Base-by-base conservation (phyloP, 2,113 vertebrate genomes). In the Anseranas semipalmata region DNA sequence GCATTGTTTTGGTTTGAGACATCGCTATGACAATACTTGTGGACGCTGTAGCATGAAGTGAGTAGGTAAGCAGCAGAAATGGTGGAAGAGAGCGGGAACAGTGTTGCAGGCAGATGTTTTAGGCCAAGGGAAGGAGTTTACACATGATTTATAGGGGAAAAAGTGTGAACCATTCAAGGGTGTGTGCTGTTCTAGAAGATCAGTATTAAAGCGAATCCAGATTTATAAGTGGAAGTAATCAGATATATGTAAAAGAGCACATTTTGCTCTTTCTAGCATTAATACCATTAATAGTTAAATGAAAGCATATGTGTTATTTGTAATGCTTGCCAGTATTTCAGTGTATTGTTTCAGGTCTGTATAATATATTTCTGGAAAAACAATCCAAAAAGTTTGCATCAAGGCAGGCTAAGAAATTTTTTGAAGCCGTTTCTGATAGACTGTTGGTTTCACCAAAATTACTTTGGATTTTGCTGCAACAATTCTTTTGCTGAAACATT, bases 161-260 rank as follows among this genome's bases (percentile, higher is more conserved):
- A 84, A 84, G 90, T 63, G 91, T 82, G 77, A 89, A 90, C 43
- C 43, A 67, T 67, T 81, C 41, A 75, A 83, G 68, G 85, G 76
- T 92, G 96, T 90, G 80, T 75, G 73, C 48, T 72, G 58, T 70
- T 90, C 66, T 92, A 48, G 52, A 71, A 87, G 46, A 76, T 59
- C 32, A 62, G 30, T 58, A 9, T 77, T 92, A 75, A 89, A 96
- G 71, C 35, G 84, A 92, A 92, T 62, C 85, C 86, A 9, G 83
- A 76, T 95, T 93, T 91, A 43, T 58, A 92, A 91, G 76, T 82
- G 84, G 90, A 95, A 95, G 73, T 27, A 85, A 79, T 82, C 53
- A 93, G 91, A 85, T 66, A 24, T 22, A 25, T 52, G 50, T 53
- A 62, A 74, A 81, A 89, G 19, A 94, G 70, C 66, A 76, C 32